Evolutionary conservation across 2,888 invertebrate species (phyloP), one percentile per base, ranked within the genome.

Genomic region (Acrobasis repandana): DNA sequence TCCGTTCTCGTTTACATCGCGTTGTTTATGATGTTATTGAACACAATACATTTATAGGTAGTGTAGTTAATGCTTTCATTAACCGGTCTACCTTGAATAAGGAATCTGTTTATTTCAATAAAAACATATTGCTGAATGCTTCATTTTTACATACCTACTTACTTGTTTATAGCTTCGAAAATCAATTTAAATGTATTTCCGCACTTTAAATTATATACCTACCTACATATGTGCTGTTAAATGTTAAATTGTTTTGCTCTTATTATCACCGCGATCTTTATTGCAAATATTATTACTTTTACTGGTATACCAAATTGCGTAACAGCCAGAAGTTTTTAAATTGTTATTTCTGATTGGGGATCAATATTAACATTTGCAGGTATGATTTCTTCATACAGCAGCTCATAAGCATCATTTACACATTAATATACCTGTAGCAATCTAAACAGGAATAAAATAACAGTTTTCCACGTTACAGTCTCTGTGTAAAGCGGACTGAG

Each of bases 1-100:
- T 85, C 84, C 85, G 84, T 80, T 85, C 85, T 79, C 76, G 73
- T 82, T 85, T 75, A 71, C 67, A 64, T 69, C 72, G 71, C 70
- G 72, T 79, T 75, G 71, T 77, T 79, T 75, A 77, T 75, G 73
- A 79, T 76, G 74, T 77, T 75, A 81, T 77, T 82, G 76, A 77
- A 77, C 70, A 75, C 63, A 69, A 63, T 57, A 38, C 46, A 38
- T 15, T 51, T 58, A 34, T 60, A 43, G 59, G 47, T 36, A 50
- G 4, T 20, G 4, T 20, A 20, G 2, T 51, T 51, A 51, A 59
- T 49, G n/a, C 16, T 58, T 49, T 58, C 49, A 49, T 50, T 49
- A 38, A 18, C 36, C 18, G 18, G 36, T 20, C 20, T 11, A 49
- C 49, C 58, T 58, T 58, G 49, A 34, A 49, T 16, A 34, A 28